These are phyloP conservation scores for Cyclura pinguis DNA, from an alignment of 2,797 vertebrate species.

Conservation along the genomic window DNA sequence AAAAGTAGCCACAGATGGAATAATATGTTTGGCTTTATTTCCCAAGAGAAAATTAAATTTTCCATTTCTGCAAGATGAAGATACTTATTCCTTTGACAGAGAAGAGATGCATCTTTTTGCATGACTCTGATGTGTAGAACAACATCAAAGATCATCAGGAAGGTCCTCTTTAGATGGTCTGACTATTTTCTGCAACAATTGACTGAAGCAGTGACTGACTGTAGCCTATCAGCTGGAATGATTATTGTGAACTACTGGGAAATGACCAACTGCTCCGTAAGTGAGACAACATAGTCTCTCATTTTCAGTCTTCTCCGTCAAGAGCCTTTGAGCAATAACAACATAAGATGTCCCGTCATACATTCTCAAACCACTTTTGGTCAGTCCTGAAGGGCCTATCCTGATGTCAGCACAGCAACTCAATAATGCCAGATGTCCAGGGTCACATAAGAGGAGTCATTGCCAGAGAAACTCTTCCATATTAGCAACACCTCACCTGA, in stretches of 20 bases:
- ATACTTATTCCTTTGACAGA: neutral
- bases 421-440: neutral
- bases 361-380: neutral
- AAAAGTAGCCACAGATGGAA: slow-evolving; percentile 9
- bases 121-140: neutral
- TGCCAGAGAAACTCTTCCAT: neutral
- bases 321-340: neutral
- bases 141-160: neutral
- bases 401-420: neutral
- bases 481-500: neutral
- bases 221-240: neutral
- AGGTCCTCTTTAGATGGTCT: neutral
- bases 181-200: too few species aligned
- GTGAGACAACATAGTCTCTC: neutral
- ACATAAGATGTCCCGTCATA: neutral
- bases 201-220: neutral
- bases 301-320: neutral
- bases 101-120: neutral
- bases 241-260: neutral
- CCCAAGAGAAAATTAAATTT: slow-evolving; percentile 26
- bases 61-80: neutral
- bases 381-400: too few species aligned
- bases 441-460: neutral
- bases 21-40: slow-evolving; percentile 19
- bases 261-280: neutral